A percentile compares a stretch with the other conserved stretches of the same genome.
phyloP scores from a whole-genome alignment of 1,140 invertebrate species.

The Penaeus indicus region DNA sequence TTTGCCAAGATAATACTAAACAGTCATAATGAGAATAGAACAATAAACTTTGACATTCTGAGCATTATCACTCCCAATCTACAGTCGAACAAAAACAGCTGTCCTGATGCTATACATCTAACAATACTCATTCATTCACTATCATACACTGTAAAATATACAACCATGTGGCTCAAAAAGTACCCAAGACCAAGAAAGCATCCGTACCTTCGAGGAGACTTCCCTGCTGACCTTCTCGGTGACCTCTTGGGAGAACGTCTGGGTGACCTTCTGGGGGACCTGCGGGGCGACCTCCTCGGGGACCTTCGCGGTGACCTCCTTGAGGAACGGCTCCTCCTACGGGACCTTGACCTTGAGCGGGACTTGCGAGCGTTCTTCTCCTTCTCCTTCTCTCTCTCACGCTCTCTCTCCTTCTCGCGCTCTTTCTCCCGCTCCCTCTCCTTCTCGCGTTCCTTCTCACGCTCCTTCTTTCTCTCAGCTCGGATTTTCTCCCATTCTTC shows the following conservation, averaged over 20 bases:
- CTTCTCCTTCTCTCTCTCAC: conserved; percentile 31
- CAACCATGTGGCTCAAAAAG: too few species aligned
- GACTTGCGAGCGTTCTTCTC: conserved; percentile 29
- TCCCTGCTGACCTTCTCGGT: conserved; percentile 47
- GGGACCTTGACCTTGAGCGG: conserved; percentile 45
- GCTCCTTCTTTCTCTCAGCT: conserved; percentile 47
- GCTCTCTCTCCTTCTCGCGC: conserved; percentile 47
- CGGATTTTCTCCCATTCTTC: conserved; percentile 41
- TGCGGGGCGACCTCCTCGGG: conserved; percentile 39
- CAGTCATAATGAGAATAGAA: too few species aligned
- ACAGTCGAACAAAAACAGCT: too few species aligned
- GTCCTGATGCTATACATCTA: too few species aligned
- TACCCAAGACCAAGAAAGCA: too few species aligned
- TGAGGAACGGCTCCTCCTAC: conserved; percentile 49
- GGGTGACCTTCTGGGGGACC: conserved; percentile 41
- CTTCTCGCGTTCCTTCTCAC: conserved; percentile 44
- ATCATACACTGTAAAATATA: too few species aligned
- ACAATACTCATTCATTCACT: too few species aligned
- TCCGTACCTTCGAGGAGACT: conserved; percentile 51
- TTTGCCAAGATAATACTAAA: too few species aligned
- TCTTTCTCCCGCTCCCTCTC: conserved; percentile 48
- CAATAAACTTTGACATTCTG: too few species aligned
- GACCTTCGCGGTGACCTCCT: conserved; percentile 51
- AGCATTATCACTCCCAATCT: too few species aligned
- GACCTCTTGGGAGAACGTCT: conserved; percentile 39